phyloP scores from a whole-genome alignment of 2,797 vertebrate species.

The Onychomys leucogaster region DNA sequence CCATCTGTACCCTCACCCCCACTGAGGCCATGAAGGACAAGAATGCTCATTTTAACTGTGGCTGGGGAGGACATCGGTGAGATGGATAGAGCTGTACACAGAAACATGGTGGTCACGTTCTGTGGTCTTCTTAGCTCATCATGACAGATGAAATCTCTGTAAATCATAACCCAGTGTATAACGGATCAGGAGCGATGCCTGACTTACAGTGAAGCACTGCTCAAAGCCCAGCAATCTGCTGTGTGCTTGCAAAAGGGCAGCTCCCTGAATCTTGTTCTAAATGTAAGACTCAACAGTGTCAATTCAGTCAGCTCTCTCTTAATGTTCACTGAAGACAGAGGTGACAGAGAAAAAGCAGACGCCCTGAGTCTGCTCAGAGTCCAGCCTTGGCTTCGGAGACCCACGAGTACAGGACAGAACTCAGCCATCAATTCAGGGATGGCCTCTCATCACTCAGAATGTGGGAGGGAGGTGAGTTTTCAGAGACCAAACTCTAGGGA shows the following conservation, averaged over 20 bases:
- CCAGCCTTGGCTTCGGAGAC: background rate
- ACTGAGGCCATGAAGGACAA: background rate
- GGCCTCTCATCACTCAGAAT: background rate
- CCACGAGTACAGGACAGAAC: background rate
- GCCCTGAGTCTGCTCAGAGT: background rate
- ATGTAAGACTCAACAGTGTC: background rate
- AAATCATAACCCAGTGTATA: slow-evolving; percentile 16
- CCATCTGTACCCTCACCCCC: background rate
- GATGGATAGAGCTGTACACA: background rate
- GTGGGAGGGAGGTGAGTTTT: background rate
- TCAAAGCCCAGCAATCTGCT: background rate
- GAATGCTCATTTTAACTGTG: background rate
- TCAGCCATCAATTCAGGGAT: background rate
- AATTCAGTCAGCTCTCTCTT: slow-evolving; percentile 2
- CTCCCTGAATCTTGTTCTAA: slow-evolving; percentile 54
- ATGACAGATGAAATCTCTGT: background rate
- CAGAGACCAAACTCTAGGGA: background rate
- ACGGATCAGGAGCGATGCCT: slow-evolving; percentile 32
- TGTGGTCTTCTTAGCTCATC: background rate
- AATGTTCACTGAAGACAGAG: background rate
- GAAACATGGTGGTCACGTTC: background rate
- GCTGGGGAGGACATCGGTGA: background rate
- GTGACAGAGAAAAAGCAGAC: background rate
- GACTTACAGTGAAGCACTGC: slow-evolving; percentile 42
- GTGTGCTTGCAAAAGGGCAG: slow-evolving; percentile 29